A percentile compares a stretch with the other conserved stretches of the same genome.
These are phyloP conservation scores for Poecilia gillii DNA, from an alignment of 2,797 vertebrate genomes.

Conservation along the genomic window DNA sequence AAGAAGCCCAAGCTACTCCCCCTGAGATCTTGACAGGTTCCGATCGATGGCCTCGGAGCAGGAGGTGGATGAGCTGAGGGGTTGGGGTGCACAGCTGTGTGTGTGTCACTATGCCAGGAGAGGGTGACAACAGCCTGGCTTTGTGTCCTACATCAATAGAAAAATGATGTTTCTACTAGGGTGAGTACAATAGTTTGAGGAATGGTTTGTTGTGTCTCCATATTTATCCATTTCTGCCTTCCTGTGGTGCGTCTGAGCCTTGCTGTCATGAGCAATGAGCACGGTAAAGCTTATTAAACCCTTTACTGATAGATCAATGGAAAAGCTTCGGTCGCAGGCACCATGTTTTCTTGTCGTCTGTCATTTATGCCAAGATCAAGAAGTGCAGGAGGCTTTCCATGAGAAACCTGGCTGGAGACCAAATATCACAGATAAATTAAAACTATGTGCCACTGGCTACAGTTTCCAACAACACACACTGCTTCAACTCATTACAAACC, in stretches of 20 bases:
- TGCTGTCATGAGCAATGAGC: conserved; percentile 54
- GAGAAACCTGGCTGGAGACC: conserved; percentile 17
- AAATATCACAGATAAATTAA: conserved; percentile 35
- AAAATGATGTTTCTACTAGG: conserved; percentile 61
- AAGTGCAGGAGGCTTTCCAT: conserved; percentile 25
- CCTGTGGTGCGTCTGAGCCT: conserved; percentile 38
- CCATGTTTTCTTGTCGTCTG: conserved; percentile 42
- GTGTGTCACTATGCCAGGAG: conserved; percentile 73
- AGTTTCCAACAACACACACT: conserved; percentile 8
- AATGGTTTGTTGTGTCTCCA: conserved; percentile 55
- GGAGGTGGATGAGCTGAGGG: conserved; percentile 52
- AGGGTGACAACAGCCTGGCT: conserved; percentile 74
- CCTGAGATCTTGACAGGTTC: conserved; percentile 62
- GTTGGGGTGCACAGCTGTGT: conserved; percentile 66
- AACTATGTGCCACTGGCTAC: conserved; percentile 18
- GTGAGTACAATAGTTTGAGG: conserved; percentile 54
- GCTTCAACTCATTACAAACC: conserved; percentile 18
- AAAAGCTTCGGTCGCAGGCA: conserved; percentile 30
- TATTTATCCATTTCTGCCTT: conserved; percentile 61
- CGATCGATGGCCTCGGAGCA: conserved; percentile 68
- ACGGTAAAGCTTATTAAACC: conserved; percentile 63
- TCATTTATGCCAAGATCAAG: conserved; percentile 30
- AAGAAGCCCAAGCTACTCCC: conserved; percentile 54
- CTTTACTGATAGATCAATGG: conserved; percentile 45
- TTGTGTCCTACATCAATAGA: conserved; percentile 67